Conservation (phyloP, 2,888 invertebrate genomes). For the Cryptocheilus praepositus region DNA sequence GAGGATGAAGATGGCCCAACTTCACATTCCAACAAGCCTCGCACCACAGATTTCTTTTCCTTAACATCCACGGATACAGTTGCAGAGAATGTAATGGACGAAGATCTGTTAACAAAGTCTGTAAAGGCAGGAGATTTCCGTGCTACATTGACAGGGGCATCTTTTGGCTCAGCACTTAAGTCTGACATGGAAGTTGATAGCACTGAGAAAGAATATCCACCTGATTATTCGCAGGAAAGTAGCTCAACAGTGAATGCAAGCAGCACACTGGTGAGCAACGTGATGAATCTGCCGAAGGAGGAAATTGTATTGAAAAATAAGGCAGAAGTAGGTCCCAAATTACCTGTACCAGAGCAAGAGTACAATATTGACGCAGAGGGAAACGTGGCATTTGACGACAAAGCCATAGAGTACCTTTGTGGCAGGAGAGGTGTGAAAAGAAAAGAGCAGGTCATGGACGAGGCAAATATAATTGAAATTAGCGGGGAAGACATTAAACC, state of each 20-base stretch:
- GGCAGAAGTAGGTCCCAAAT: constrained; percentile 71
- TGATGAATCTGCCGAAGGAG: constrained; percentile 76
- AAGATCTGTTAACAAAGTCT: neutral
- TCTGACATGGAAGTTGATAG: neutral
- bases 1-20: constrained; percentile 65
- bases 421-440: constrained; percentile 73
- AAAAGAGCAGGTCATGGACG: constrained; percentile 76
- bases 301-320: constrained; percentile 74
- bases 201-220: neutral
- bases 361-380: constrained; percentile 71
- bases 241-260: constrained; percentile 22
- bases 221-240: neutral
- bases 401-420: constrained; percentile 71
- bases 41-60: constrained; percentile 68
- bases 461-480: constrained; percentile 86
- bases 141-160: neutral
- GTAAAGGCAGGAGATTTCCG: neutral
- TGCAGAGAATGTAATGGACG: constrained; percentile 6
- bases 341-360: constrained; percentile 72
- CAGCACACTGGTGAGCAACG: constrained; percentile 73
- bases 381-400: constrained; percentile 71
- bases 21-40: constrained; percentile 16
- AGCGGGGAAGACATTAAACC: constrained; percentile 87
- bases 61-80: constrained; percentile 49
- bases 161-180: neutral